Conservation (phyloP, 2,113 vertebrate genomes). For the Leptobrachium ailaonicum region DNA sequence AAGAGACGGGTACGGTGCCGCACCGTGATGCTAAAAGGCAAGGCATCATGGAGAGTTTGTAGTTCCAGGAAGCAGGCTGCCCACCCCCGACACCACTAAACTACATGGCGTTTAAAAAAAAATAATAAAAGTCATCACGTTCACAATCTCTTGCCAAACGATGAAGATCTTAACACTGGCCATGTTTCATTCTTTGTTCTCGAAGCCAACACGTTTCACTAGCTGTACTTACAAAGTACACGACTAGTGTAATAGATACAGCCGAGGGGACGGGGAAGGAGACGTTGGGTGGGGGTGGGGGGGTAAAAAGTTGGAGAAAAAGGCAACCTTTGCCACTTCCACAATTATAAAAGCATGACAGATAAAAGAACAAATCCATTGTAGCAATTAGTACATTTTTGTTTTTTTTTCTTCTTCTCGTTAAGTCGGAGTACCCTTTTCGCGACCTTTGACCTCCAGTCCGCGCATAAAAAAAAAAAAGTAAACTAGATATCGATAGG, state of each 20-base stretch:
- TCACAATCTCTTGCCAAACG: conserved; percentile 44
- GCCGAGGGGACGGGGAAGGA: conserved; percentile 45
- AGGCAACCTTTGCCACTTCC: conserved; percentile 68
- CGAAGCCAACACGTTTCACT: conserved; percentile 62
- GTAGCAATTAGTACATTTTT: conserved; percentile 67
- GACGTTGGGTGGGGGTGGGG: background rate
- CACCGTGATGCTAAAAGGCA: no score
- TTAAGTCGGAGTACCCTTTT: conserved; percentile 67
- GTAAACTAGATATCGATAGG: conserved; percentile 60
- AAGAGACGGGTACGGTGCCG: no score
- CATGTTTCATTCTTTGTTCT: conserved; percentile 61
- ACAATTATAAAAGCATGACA: conserved; percentile 72
- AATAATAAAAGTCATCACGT: conserved; percentile 18
- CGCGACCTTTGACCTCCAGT: conserved; percentile 57
- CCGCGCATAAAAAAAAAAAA: conserved; percentile 40
- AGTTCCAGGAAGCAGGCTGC: no score
- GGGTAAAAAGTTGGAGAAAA: conserved; percentile 41
- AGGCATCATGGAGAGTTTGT: no score
- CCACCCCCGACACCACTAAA: conserved; percentile 8
- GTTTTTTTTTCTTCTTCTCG: conserved; percentile 52
- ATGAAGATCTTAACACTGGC: conserved; percentile 66
- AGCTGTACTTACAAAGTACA: conserved; percentile 73
- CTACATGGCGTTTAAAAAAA: conserved; percentile 57
- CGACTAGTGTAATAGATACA: conserved; percentile 64
- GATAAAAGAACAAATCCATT: conserved; percentile 73